Conservation (phyloP, 2,888 invertebrate species). For the Lasioglossum morio region DNA sequence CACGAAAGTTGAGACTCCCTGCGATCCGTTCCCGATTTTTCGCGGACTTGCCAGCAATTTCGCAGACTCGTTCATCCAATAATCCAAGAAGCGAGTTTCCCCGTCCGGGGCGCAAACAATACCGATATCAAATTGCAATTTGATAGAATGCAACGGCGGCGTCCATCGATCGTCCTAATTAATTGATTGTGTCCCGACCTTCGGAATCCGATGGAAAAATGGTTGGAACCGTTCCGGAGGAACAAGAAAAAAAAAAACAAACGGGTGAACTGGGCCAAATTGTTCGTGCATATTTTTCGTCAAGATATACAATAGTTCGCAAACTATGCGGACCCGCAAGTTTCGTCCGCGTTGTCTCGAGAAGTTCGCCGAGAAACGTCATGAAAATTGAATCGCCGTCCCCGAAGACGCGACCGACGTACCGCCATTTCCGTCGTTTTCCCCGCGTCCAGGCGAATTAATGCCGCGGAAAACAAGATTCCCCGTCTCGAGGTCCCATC, state of each 20-base stretch:
- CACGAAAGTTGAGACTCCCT: not conserved
- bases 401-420: constrained; percentile 39
- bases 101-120: not conserved
- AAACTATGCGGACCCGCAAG: not conserved
- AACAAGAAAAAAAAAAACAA: not conserved
- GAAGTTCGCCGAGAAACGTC: constrained; percentile 61
- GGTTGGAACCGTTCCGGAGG: not conserved
- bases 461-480: constrained; percentile 67
- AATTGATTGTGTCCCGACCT: not conserved
- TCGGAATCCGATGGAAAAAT: not conserved
- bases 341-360: not conserved
- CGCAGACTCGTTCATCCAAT: not conserved
- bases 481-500: constrained; percentile 26
- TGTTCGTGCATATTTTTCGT: not conserved
- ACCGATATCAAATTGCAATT: not conserved
- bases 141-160: not conserved
- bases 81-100: not conserved
- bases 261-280: not conserved
- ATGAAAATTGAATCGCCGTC: constrained; percentile 69
- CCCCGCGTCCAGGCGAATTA: constrained; percentile 67
- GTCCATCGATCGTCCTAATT: constrained; percentile 1
- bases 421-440: constrained; percentile 64
- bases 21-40: not conserved
- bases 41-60: not conserved
- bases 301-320: constrained; percentile 11